These are phyloP conservation scores for Anguilla pacifica DNA, from an alignment of 2,797 vertebrate genomes.

Conservation along the genomic window DNA sequence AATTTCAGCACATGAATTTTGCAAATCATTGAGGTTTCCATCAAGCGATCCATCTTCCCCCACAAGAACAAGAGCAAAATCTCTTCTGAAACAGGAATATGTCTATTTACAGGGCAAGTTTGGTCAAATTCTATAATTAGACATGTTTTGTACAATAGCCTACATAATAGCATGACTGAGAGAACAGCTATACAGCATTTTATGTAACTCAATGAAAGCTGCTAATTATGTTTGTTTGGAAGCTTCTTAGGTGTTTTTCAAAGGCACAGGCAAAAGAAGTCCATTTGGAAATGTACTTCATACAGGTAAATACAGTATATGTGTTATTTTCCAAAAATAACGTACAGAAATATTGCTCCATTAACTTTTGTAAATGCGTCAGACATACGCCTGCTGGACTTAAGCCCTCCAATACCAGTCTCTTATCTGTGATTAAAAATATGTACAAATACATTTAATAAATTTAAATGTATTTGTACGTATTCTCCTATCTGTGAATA, in stretches of 20 bases:
- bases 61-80: conserved; percentile 1
- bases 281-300: too few species aligned
- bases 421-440: background rate
- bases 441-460: background rate
- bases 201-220: background rate
- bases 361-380: background rate
- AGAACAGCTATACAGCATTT: background rate
- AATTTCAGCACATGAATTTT: conserved; percentile 47
- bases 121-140: background rate
- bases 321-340: background rate
- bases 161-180: background rate
- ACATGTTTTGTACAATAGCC: background rate
- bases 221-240: too few species aligned
- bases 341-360: background rate
- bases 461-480: too few species aligned
- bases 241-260: too few species aligned
- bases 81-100: background rate
- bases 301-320: background rate
- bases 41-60: background rate
- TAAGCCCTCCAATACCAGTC: background rate
- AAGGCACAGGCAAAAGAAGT: background rate
- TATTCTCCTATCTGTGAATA: background rate
- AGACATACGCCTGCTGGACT: background rate
- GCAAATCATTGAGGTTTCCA: background rate
- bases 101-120: background rate